Evolutionary conservation across 2,797 vertebrate genomes (phyloP).

Genomic region (Karalla daura): DNA sequence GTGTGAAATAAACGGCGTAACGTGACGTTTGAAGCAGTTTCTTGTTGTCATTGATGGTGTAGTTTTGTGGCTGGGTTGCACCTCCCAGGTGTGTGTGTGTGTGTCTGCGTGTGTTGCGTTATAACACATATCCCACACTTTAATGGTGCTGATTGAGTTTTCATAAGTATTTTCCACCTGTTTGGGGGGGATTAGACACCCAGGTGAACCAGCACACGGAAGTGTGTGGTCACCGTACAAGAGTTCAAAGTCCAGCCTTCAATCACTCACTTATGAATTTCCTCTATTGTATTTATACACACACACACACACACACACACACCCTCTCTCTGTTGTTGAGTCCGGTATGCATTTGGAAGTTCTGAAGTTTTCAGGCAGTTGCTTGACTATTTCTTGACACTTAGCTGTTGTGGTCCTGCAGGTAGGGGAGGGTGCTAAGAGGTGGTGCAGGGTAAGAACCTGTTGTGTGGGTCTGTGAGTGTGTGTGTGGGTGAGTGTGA

Average conservation of each 20-base stretch:
- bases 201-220: conserved; percentile 67
- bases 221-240: conserved; percentile 36
- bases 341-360: too few species aligned
- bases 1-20: rapidly evolving
- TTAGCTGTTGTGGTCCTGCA: conserved; percentile 57
- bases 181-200: not conserved
- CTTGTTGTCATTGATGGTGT: not conserved
- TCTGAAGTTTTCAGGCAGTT: too few species aligned
- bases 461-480: conserved; percentile 81
- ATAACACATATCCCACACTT: too few species aligned
- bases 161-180: not conserved
- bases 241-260: conserved; percentile 73
- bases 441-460: conserved; percentile 66
- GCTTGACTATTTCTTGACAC: too few species aligned
- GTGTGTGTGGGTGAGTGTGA: too few species aligned
- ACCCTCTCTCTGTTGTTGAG: conserved; percentile 36
- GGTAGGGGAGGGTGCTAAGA: conserved; percentile 14
- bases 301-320: too few species aligned
- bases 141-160: too few species aligned
- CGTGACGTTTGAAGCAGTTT: too few species aligned
- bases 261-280: conserved; percentile 31
- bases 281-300: conserved; percentile 27
- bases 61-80: conserved; percentile 7
- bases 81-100: too few species aligned
- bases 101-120: too few species aligned